Evolutionary conservation across 2,888 invertebrate genomes (phyloP), one percentile per base, ranked within the genome.

Genomic region (Thymelicus lineola): DNA sequence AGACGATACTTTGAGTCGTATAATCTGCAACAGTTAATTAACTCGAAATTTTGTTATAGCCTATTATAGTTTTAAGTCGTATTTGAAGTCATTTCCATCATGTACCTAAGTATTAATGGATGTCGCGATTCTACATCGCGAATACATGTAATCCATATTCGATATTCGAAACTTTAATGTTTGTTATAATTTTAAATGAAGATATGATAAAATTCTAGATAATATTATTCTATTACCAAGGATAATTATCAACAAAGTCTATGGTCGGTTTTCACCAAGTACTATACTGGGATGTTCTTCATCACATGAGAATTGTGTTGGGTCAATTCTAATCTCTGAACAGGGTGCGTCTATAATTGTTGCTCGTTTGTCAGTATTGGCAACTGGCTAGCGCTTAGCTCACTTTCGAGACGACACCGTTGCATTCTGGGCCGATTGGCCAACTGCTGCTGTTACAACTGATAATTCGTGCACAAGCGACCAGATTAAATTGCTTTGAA

Each of bases 351-450:
- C 61, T 67, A 61, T 74, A 75, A 72, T 72, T 72, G 74, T 59
- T 72, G 69, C 68, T 71, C 70, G 74, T 66, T 67, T 64, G 71
- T 71, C 71, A 70, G 74, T 74, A 74, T 76, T 77, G 76, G 75
- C 78, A 73, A 81, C 80, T 80, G 79, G 79, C 80, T 82, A 83
- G 82, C 82, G 66, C 79, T 78, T 80, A 76, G 75, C 73, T 75
- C 76, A 77, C 73, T 55, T 75, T 75, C 73, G 73, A 74, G 84
- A 83, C 84, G 82, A 80, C 79, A 67, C 61, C 62, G 79, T 78
- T 83, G 84, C 84, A 88, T 88, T 88, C 89, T 86, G 83, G 87
- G 85, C 76, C 87, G 83, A 82, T 88, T 89, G 82, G 76, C 81
- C 80, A 87, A 90, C 80, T 57, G 62, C 17, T 68, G 36, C 62